phyloP scores from a whole-genome alignment of 1,140 invertebrate species.

The Ceratina calcarata region DNA sequence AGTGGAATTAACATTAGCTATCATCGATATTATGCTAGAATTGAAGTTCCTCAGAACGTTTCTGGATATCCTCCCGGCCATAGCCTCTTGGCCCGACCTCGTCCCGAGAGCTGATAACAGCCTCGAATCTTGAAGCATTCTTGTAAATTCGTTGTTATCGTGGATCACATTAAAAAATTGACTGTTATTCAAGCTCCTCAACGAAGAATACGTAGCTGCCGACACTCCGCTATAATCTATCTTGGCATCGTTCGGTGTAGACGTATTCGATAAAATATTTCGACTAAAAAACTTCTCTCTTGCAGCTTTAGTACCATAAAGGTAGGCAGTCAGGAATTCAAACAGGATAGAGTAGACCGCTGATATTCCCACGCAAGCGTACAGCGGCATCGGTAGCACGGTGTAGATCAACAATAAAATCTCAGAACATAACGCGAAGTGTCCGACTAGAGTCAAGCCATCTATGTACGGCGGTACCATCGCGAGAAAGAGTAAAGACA shows the following conservation, averaged over 20 bases:
- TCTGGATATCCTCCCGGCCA: conserved; percentile 34
- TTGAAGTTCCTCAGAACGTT: conserved; percentile 53
- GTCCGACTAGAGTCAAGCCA: conserved; percentile 87
- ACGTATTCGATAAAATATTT: conserved; percentile 30
- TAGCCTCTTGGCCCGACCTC: conserved; percentile 20
- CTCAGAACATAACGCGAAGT: conserved; percentile 92
- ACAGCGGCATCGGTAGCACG: conserved; percentile 94
- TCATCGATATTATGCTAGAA: conserved; percentile 38
- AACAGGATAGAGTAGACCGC: conserved; percentile 90
- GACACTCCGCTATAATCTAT: conserved; percentile 23
- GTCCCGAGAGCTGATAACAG: conserved; percentile 37
- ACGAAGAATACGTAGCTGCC: conserved; percentile 25
- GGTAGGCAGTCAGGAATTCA: conserved; percentile 83
- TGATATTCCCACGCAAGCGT: conserved; percentile 89
- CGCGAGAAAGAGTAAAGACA: conserved; percentile 84
- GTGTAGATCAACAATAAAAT: conserved; percentile 95
- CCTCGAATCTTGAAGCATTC: conserved; percentile 25
- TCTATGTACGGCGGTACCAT: conserved; percentile 81
- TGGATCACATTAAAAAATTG: conserved; percentile 58
- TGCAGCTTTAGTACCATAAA: conserved; percentile 60
- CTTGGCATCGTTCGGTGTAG: conserved; percentile 18
- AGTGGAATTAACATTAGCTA: conserved; percentile 39
- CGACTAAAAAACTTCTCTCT: conserved; percentile 44
- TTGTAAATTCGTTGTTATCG: conserved; percentile 55
- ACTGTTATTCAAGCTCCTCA: conserved; percentile 30